These are phyloP conservation scores for Catharus fuscescens DNA, from an alignment of 2,113 vertebrate genomes.

Conservation along the genomic window DNA sequence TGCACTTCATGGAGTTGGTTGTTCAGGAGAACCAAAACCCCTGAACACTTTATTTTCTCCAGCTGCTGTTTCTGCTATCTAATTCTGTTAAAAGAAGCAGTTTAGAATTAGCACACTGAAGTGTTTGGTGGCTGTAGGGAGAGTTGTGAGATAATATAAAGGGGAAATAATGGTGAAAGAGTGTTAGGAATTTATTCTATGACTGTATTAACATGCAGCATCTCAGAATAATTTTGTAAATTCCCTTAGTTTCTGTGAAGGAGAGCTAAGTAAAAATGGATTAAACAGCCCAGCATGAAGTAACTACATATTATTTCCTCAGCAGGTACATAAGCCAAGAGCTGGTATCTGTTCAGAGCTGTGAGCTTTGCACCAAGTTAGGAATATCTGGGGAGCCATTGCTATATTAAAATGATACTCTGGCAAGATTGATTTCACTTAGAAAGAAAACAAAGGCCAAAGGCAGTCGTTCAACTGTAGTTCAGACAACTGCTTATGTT, in stretches of 20 bases:
- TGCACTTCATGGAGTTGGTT: background rate
- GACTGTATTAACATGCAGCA: background rate
- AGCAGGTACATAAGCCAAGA: background rate
- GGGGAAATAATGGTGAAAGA: background rate
- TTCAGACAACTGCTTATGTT: background rate
- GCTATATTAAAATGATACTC: background rate
- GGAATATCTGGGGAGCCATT: background rate
- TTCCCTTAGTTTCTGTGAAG: background rate
- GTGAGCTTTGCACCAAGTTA: background rate
- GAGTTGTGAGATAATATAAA: background rate
- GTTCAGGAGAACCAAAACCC: background rate
- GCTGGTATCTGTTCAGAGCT: constrained; percentile 6
- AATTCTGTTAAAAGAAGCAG: background rate
- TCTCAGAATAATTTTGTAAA: background rate
- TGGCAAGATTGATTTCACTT: background rate
- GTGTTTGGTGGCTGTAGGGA: background rate
- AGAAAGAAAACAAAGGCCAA: background rate
- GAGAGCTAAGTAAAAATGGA: background rate
- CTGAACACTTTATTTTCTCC: background rate
- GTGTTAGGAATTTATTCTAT: background rate
- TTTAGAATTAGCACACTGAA: background rate
- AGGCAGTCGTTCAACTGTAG: background rate
- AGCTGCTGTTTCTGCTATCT: background rate
- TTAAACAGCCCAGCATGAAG: background rate
- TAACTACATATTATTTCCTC: background rate